phyloP scores from a whole-genome alignment of 2,113 vertebrate genomes.

The Oceanites oceanicus region DNA sequence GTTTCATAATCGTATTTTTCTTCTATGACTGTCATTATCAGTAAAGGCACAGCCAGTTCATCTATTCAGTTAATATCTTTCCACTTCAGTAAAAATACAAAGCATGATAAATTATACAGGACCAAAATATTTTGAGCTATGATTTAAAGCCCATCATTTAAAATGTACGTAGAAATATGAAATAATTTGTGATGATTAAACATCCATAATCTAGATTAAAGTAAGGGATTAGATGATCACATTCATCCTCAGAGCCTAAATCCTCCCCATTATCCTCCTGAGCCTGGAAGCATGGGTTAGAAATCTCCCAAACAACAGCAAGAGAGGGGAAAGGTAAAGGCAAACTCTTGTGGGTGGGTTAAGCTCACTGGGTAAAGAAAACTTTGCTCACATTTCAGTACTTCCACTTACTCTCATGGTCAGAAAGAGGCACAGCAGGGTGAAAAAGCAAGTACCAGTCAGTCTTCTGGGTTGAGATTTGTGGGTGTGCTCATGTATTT shows the following conservation, averaged over 20 bases:
- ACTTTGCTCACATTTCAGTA: background rate
- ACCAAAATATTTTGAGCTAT: background rate
- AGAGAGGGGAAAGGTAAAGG: background rate
- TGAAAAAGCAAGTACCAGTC: fast-evolving
- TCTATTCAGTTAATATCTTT: background rate
- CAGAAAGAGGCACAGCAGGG: background rate
- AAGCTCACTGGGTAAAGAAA: background rate
- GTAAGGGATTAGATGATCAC: background rate
- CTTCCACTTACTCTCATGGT: background rate
- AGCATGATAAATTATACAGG: background rate
- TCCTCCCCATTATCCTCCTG: background rate
- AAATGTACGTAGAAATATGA: background rate
- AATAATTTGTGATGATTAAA: background rate
- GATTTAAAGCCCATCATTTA: background rate
- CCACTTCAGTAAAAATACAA: background rate
- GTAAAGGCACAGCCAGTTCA: background rate
- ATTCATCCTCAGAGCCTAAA: background rate
- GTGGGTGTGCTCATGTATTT: background rate
- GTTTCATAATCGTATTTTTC: background rate
- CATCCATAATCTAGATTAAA: background rate
- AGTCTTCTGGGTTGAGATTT: background rate
- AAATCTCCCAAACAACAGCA: background rate
- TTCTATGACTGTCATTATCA: background rate
- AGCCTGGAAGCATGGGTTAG: background rate
- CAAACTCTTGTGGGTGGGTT: background rate